Evolutionary conservation across 1,140 invertebrate species (phyloP).

Genomic region (Condylostylus longicornis): DNA sequence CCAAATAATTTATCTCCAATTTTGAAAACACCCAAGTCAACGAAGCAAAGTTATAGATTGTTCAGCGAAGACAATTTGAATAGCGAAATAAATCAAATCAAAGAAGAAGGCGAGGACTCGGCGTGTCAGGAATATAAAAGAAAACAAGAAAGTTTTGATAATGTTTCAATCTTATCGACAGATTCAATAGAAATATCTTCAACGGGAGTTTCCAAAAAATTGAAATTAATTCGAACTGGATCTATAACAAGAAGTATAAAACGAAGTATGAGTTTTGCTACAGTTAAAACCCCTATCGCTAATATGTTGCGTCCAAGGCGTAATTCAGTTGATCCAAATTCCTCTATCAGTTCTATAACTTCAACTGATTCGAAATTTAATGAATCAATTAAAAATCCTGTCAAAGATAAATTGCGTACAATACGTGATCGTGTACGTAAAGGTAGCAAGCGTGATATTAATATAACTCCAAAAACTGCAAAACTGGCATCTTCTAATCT

Average conservation of each 20-base stretch:
- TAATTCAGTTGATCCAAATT: constrained; percentile 23
- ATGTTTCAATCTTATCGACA: constrained; percentile 24
- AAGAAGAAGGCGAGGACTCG: constrained; percentile 4
- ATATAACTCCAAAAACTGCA: constrained; percentile 3
- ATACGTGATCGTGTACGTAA: constrained; percentile 17
- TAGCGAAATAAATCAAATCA: constrained; percentile 13
- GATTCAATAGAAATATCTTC: constrained; percentile 23
- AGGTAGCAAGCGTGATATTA: background rate
- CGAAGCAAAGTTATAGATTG: background rate
- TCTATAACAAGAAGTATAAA: constrained; percentile 24
- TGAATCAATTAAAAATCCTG: constrained; percentile 24
- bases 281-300: constrained; percentile 22
- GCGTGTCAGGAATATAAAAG: constrained; percentile 22
- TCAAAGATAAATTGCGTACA: constrained; percentile 24
- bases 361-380: constrained; percentile 20
- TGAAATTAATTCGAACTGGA: constrained; percentile 26
- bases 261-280: constrained; percentile 28
- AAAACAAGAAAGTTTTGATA: constrained; percentile 27
- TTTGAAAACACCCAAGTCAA: constrained; percentile 7
- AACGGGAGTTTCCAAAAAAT: constrained; percentile 21
- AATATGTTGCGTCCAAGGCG: constrained; percentile 24
- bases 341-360: constrained; percentile 24
- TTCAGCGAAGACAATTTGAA: constrained; percentile 13
- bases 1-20: constrained; percentile 21
- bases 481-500: background rate